Conservation (phyloP, 2,113 vertebrate genomes). For the Acrocephalus kingi region DNA sequence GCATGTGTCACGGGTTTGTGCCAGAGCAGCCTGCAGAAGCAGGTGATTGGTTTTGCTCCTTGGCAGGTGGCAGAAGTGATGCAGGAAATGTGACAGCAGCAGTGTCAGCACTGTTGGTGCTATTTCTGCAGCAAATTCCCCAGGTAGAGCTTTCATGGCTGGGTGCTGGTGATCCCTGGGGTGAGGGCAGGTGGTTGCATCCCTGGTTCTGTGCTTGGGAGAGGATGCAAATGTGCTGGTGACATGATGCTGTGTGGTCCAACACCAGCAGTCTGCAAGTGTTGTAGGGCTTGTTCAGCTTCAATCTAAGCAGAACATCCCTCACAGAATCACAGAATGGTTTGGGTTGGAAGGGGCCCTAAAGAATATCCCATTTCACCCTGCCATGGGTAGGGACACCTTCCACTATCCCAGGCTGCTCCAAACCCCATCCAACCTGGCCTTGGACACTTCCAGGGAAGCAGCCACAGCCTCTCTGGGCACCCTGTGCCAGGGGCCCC, state of each 20-base stretch:
- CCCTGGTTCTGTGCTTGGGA: not conserved
- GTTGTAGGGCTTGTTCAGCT: not conserved
- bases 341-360: not conserved
- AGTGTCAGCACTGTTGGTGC: accelerated
- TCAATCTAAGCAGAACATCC: not conserved
- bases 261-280: not conserved
- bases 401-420: not conserved
- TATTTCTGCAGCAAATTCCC: not conserved
- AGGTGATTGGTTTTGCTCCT: not conserved
- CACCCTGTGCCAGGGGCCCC: not conserved
- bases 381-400: not conserved
- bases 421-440: not conserved
- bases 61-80: not conserved
- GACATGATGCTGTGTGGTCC: accelerated
- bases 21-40: not conserved
- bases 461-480: not conserved
- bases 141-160: accelerated
- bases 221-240: accelerated
- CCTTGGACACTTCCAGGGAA: not conserved
- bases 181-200: accelerated
- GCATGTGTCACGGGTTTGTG: not conserved
- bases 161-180: not conserved
- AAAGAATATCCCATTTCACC: not conserved
- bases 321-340: not conserved
- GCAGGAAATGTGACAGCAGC: not conserved